Percentiles rank a stretch among this genome's conserved stretches.
These are phyloP conservation scores for Nicator chloris DNA, from an alignment of 2,113 vertebrate species.

Conservation along the genomic window DNA sequence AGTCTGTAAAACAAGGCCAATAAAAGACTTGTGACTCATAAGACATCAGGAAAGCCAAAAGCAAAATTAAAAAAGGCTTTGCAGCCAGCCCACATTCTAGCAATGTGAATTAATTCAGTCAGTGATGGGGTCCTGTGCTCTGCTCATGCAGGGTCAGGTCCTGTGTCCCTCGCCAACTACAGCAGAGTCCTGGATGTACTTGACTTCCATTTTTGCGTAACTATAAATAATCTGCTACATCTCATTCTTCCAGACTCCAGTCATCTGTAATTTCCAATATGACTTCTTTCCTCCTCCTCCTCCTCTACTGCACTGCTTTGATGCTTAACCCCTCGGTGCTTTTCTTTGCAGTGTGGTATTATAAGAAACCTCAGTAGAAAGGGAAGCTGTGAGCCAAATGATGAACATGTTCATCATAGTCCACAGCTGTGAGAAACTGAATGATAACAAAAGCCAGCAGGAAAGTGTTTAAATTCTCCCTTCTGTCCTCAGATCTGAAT, in stretches of 20 bases:
- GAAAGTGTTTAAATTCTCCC: slow-evolving; percentile 43
- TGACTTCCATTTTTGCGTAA: slow-evolving; percentile 21
- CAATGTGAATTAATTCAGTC: background rate
- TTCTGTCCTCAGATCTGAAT: slow-evolving; percentile 21
- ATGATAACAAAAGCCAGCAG: slow-evolving; percentile 17
- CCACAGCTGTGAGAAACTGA: background rate
- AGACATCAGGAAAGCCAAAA: slow-evolving; percentile 18
- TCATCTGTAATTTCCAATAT: background rate
- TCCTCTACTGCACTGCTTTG: background rate
- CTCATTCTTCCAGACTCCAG: background rate
- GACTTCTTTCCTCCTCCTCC: slow-evolving; percentile 4
- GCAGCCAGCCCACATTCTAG: background rate
- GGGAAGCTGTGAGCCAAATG: slow-evolving; percentile 31
- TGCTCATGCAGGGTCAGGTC: background rate
- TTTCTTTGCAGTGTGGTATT: background rate
- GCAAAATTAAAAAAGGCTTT: background rate
- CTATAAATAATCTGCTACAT: slow-evolving; percentile 23
- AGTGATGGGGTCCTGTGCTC: background rate
- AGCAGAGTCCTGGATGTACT: background rate
- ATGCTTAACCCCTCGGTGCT: background rate
- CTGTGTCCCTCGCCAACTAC: background rate
- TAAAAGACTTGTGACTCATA: slow-evolving; percentile 33
- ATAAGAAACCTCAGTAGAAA: background rate
- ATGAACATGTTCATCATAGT: background rate
- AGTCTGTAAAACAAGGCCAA: slow-evolving; percentile 12